Percentiles rank a stretch among this genome's conserved stretches.
Conservation (phyloP, 2,888 invertebrate species). For the Sarcophaga subvicina region DNA sequence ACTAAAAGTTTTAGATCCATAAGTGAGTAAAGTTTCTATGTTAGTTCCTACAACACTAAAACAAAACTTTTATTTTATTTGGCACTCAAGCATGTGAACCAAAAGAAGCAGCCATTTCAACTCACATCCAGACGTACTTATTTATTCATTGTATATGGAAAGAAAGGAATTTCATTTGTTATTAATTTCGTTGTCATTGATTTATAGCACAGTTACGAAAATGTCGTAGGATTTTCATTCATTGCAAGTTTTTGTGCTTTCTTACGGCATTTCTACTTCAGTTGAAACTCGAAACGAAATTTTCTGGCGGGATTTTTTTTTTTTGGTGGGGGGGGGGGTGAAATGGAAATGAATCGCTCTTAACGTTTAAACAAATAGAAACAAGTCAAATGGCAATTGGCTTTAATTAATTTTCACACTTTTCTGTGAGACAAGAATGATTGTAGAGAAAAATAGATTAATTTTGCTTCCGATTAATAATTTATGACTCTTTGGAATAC, state of each 20-base stretch:
- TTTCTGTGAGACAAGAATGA: constrained; percentile 7
- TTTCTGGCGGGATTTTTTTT: neutral
- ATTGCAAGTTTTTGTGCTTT: neutral
- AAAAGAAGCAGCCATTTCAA: too few relatives aligned
- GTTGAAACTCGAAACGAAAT: neutral
- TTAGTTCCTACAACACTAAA: too few relatives aligned
- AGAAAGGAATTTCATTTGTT: constrained; percentile 26
- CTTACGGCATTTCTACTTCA: neutral
- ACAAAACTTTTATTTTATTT: too few relatives aligned
- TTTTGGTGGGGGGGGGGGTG: neutral
- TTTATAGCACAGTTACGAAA: constrained; percentile 43
- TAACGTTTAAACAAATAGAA: constrained; percentile 22
- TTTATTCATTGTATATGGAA: neutral
- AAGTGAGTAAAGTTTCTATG: too few relatives aligned
- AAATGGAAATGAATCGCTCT: constrained; percentile 46
- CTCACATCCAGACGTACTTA: too few relatives aligned
- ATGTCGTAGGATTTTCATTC: constrained; percentile 11
- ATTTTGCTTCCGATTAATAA: too few relatives aligned
- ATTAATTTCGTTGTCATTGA: constrained; percentile 53
- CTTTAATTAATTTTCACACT: constrained; percentile 53
- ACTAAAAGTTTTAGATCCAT: too few relatives aligned
- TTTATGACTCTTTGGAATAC: too few relatives aligned
- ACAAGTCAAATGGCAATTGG: constrained; percentile 50
- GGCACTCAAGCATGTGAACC: too few relatives aligned
- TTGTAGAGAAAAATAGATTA: too few relatives aligned